Base-by-base conservation (phyloP, 2,797 vertebrate species). In the Gymnoscopelus braueri region DNA sequence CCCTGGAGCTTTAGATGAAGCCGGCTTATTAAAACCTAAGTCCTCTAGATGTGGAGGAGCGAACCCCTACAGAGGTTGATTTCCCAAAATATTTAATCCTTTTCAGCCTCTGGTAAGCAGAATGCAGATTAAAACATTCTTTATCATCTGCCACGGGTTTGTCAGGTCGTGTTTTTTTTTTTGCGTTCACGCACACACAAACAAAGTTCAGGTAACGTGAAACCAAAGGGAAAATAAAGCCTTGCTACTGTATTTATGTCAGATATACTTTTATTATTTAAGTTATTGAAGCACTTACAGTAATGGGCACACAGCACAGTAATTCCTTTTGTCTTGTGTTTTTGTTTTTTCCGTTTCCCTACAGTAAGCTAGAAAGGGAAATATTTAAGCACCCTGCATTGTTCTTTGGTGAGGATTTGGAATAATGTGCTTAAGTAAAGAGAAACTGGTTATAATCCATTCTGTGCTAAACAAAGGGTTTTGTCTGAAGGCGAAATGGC, bases 341-440 rank as follows among this genome's bases (percentile, higher is more conserved):
- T 3, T 35, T 19, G 19, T 19, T 29, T 29, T 29, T 29, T 29
- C 2, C 1, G 26, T 19, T 39, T 39, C 35, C 35, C 39, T 44
- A 44, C 39, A 44, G 39, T 62, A 59, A 72, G 47, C 53, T 53
- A 63, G 35, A 72, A 79, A 84, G 64, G 26, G 72, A 79, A 81
- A 84, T 60, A 52, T 58, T 67, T 50, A 84, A 80, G 59, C 60
- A n/a, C 50, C 24, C n/a, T 71, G 58, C 59, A 52, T 53, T 65
- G 60, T 79, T 74, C 35, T 65, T 76, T 80, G 74, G 39, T 58
- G 53, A 67, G 80, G 77, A 84, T 86, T 80, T 85, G 11, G 8
- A 84, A 74, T 78, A 71, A 70, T 80, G 65, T 72, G 61, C 62
- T 80, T 70, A 79, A 72, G 65, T 58, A 72, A 75, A 83, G 71